Evolutionary conservation across 2,113 vertebrate species (phyloP).

Genomic region (Charadrius vociferus): DNA sequence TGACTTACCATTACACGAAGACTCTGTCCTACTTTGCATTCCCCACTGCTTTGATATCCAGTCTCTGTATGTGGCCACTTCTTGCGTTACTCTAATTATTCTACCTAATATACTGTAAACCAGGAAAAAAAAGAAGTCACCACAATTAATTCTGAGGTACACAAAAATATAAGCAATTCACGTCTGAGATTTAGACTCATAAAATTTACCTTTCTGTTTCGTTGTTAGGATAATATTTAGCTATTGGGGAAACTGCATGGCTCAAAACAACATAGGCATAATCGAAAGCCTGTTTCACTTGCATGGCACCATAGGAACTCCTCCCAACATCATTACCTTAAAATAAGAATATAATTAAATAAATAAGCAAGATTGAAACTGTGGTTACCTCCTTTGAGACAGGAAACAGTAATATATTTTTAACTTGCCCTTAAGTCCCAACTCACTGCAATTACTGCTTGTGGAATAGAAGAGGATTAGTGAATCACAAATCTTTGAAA

Average conservation of each 20-base stretch:
- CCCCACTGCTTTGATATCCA: conserved; percentile 96
- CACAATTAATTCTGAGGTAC: neutral
- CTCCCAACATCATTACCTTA: conserved; percentile 95
- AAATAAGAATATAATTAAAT: conserved; percentile 21
- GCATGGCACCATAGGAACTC: conserved; percentile 99
- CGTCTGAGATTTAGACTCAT: neutral
- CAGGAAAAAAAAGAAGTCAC: neutral
- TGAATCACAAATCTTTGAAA: neutral
- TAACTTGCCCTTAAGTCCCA: neutral
- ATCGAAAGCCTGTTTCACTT: conserved; percentile 98
- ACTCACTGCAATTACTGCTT: neutral
- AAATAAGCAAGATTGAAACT: neutral
- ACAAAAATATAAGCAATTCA: neutral
- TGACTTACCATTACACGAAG: conserved; percentile 85
- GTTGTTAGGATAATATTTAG: conserved; percentile 95
- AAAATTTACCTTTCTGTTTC: conserved; percentile 91
- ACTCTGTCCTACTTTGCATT: conserved; percentile 81
- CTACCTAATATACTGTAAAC: conserved; percentile 89
- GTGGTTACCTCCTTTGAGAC: neutral
- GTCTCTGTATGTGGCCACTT: conserved; percentile 93
- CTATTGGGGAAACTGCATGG: conserved; percentile 93
- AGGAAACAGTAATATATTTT: neutral
- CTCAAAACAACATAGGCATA: conserved; percentile 94
- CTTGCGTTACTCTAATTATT: conserved; percentile 95
- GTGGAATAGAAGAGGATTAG: neutral